Base-by-base conservation (phyloP, 1,140 invertebrate genomes). In the Camponotus vicinus region DNA sequence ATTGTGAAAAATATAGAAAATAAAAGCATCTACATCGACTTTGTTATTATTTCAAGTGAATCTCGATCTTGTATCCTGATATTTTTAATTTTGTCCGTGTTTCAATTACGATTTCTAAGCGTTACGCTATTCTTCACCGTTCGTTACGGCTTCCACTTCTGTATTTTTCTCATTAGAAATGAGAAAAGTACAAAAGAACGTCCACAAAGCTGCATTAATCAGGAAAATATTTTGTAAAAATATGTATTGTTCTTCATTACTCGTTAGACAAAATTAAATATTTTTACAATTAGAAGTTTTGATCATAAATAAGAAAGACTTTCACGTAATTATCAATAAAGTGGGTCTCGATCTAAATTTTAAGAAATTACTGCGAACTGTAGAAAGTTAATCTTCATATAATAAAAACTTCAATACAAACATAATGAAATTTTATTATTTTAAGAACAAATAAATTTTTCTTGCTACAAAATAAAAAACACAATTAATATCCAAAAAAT, bases 21-120 rank as follows among this genome's bases (percentile, higher is more conserved):
- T 45, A 45, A 13, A 64, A 77, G 18, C 32, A n/a, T 77, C 40
- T 18, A 32, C 11, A 49, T 4, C 13, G 3, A 77, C 18, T 77
- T 32, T 21, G 11, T 18, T 21, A 75, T 75, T 59, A 18, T 40
- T 0, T 0, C 18, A 18, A 64, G 18, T 2, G 27, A 77, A 42
- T 77, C 27, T 77, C 15, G 8, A 69, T 15, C 42, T 52, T 9
- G 4, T 45, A 45, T 34, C 15, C 9, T 70, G 15, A 45, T 66
- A 13, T 21, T 52, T 13, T 79, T 69, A 69, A 40, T 4, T 69
- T 67, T 67, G 57, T 61, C 21, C 2, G 55, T 52, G 21, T 69
- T 79, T 52, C 11, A 69, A 79, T 79, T 79, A 40, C 1, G 45
- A 2, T 79, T 79, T 67, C 32, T 67, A 67, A 67, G 4, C 32